A percentile compares a stretch with the other conserved stretches of the same genome.
Evolutionary conservation across 1,140 invertebrate genomes (phyloP).

Genomic region (Drosophila burlai): DNA sequence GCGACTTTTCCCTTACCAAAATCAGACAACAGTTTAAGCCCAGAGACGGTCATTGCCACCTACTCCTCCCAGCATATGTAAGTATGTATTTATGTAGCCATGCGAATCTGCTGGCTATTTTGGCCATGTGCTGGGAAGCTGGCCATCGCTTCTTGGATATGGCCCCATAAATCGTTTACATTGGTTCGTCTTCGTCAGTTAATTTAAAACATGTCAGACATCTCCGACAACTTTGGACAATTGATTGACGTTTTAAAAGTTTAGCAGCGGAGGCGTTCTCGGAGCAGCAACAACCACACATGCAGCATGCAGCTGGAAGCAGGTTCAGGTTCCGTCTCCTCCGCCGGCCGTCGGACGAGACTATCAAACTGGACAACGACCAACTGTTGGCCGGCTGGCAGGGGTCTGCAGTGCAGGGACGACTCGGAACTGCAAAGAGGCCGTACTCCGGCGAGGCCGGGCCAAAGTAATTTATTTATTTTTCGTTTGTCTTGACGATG

Average conservation of each 20-base stretch:
- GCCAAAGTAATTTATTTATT: slow-evolving; percentile 82
- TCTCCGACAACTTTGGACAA: slow-evolving; percentile 83
- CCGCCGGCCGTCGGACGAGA: slow-evolving; percentile 21
- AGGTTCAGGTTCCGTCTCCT: slow-evolving; percentile 25
- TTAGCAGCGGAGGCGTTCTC: slow-evolving; percentile 66
- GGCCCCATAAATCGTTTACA: slow-evolving; percentile 78
- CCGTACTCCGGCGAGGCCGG: slow-evolving; percentile 50
- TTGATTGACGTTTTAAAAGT: slow-evolving; percentile 84
- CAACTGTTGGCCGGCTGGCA: slow-evolving; percentile 63
- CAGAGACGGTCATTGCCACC: slow-evolving; percentile 42
- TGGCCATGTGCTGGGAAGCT: slow-evolving; percentile 23
- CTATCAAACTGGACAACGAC: slow-evolving; percentile 68
- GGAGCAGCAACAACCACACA: slow-evolving; percentile 53
- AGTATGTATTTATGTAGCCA: slow-evolving; percentile 7
- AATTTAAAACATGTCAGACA: slow-evolving; percentile 84
- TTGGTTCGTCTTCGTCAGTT: slow-evolving; percentile 82
- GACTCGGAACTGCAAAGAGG: slow-evolving; percentile 78
- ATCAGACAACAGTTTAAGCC: slow-evolving; percentile 45
- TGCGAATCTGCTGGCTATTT: slow-evolving; percentile 19
- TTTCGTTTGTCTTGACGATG: slow-evolving; percentile 83
- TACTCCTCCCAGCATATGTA: not conserved
- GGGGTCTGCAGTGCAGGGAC: slow-evolving; percentile 70
- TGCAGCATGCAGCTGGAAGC: slow-evolving; percentile 46
- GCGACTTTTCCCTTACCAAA: slow-evolving; percentile 11
- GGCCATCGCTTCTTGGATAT: slow-evolving; percentile 67